These are phyloP conservation scores for Dicyrtoma fusca DNA, from an alignment of 2,888 invertebrate genomes.

Conservation along the genomic window DNA sequence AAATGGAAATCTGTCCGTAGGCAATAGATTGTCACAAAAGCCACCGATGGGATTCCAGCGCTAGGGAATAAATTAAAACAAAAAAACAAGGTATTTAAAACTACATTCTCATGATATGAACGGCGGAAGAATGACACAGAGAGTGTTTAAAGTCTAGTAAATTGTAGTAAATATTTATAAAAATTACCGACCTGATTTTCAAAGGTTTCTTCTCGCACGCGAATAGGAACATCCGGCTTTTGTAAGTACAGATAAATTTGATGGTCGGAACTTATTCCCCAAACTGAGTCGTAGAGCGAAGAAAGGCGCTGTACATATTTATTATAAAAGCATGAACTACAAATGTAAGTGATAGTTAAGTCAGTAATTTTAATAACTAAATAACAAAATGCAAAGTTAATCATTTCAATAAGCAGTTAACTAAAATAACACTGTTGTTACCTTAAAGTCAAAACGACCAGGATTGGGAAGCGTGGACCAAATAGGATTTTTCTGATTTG, in stretches of 20 bases:
- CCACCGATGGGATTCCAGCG: conserved; percentile 90
- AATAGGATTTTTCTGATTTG: background rate
- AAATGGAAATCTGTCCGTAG: conserved; percentile 85
- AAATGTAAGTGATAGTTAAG: background rate
- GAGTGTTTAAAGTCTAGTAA: too few relatives aligned
- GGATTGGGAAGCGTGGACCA: conserved; percentile 49
- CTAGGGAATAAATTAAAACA: conserved; percentile 60
- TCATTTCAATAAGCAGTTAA: background rate
- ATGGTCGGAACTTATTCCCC: conserved; percentile 91
- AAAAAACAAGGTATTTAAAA: too few relatives aligned
- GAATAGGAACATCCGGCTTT: conserved; percentile 84
- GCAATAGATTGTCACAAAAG: conserved; percentile 78
- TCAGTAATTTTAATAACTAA: background rate
- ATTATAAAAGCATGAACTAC: background rate
- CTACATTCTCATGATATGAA: too few relatives aligned
- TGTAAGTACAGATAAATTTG: conserved; percentile 91
- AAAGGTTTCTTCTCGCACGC: conserved; percentile 85
- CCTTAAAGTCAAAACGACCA: conserved; percentile 50
- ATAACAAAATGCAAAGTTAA: background rate
- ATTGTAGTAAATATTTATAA: too few relatives aligned
- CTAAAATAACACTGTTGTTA: too few relatives aligned
- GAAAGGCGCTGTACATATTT: conserved; percentile 44
- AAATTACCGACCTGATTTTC: conserved; percentile 76
- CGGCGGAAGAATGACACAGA: too few relatives aligned
- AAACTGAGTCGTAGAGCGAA: conserved; percentile 64